phyloP scores from a whole-genome alignment of 37 sponge, comb jelly and placozoan species.

The Geodia barretti region DNA sequence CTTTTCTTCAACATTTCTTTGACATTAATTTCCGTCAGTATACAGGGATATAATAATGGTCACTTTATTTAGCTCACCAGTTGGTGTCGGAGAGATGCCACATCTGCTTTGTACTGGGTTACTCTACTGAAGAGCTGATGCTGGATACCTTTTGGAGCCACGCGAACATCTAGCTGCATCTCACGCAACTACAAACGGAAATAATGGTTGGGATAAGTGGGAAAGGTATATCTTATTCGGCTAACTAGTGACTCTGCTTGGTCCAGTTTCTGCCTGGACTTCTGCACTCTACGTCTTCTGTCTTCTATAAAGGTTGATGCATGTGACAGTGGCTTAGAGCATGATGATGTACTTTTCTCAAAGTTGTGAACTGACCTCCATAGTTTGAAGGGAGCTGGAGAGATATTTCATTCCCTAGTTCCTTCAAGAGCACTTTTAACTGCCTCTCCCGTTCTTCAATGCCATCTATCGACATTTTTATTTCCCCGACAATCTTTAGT shows the following conservation, averaged over 20 bases:
- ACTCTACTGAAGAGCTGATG: slow-evolving; percentile 4
- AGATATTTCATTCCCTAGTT: slow-evolving; percentile 11
- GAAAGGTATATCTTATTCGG: background rate
- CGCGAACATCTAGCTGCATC: slow-evolving; percentile 34
- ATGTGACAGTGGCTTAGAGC: too few relatives aligned
- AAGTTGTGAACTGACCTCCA: slow-evolving; percentile 43
- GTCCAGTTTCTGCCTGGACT: slow-evolving; percentile 14
- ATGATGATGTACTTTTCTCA: too few relatives aligned
- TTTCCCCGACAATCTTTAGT: background rate
- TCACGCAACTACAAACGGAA: slow-evolving; percentile 31
- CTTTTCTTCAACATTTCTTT: background rate
- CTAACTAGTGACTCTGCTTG: slow-evolving; percentile 30
- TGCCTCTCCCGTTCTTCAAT: slow-evolving; percentile 29
- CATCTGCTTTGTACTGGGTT: slow-evolving; percentile 18
- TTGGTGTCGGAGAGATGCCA: slow-evolving; percentile 9
- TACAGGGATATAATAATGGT: background rate
- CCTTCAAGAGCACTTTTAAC: slow-evolving; percentile 17
- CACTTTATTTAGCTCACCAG: background rate
- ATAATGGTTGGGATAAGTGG: background rate
- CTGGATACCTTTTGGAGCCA: slow-evolving; percentile 22
- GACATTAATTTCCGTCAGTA: too few relatives aligned
- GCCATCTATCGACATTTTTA: slow-evolving; percentile 39
- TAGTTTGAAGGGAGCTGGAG: slow-evolving; percentile 27
- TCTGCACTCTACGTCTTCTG: slow-evolving; percentile 26
- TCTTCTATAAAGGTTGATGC: too few relatives aligned